phyloP scores from a whole-genome alignment of 1,140 invertebrate genomes.

The Drosophila rhopaloa region DNA sequence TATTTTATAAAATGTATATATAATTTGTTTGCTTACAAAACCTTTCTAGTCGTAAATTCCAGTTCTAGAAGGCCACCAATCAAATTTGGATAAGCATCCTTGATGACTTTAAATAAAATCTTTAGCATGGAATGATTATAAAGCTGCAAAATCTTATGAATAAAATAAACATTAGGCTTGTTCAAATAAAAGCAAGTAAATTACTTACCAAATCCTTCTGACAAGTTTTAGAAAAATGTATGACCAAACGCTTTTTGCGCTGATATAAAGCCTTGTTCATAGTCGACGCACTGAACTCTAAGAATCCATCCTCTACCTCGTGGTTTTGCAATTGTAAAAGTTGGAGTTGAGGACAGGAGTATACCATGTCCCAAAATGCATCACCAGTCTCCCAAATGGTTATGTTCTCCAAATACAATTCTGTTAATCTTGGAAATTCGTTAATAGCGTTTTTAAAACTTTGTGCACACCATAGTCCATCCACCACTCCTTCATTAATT shows the following conservation, averaged over 20 bases:
- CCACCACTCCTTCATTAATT: slow-evolving; percentile 18
- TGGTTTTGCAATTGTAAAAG: not conserved
- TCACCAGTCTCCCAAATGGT: slow-evolving; percentile 9
- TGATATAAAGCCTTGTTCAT: slow-evolving; percentile 6
- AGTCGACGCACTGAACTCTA: not conserved
- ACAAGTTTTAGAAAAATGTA: slow-evolving; percentile 17
- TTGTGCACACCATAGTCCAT: not conserved
- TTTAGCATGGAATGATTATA: slow-evolving; percentile 22
- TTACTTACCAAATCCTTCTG: slow-evolving; percentile 10
- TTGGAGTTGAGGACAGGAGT: slow-evolving; percentile 14
- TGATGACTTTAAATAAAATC: slow-evolving; percentile 12
- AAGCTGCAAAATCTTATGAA: slow-evolving; percentile 5
- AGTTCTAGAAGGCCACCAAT: slow-evolving; percentile 4
- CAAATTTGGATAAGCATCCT: not conserved
- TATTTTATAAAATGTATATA: too few relatives aligned
- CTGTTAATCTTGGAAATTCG: slow-evolving; percentile 7
- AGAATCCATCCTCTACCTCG: not conserved
- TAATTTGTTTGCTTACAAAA: too few relatives aligned
- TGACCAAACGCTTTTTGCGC: not conserved
- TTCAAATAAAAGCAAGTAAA: not conserved
- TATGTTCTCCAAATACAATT: slow-evolving; percentile 13
- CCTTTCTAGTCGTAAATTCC: not conserved
- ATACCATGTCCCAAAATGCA: slow-evolving; percentile 24
- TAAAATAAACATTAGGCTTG: not conserved
- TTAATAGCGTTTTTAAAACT: slow-evolving; percentile 10